A percentile compares a stretch with the other conserved stretches of the same genome.
phyloP scores from a whole-genome alignment of 1,140 invertebrate species.

The Brachionus rubens region DNA sequence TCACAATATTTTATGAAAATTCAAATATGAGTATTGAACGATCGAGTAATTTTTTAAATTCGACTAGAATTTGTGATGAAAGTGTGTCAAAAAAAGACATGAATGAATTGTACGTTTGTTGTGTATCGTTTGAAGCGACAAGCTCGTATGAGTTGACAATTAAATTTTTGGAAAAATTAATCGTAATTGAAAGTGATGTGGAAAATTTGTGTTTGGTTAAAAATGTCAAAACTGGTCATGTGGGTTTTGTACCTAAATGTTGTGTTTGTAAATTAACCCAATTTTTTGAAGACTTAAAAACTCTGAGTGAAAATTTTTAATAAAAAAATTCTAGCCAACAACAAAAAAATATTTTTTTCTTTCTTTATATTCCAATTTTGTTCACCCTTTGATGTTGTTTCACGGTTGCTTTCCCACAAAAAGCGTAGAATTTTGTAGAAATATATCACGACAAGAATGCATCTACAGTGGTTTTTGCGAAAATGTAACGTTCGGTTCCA shows the following conservation, averaged over 20 bases:
- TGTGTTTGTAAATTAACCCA: background rate
- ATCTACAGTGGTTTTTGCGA: too few relatives aligned
- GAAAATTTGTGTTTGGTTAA: background rate
- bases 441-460: too few relatives aligned
- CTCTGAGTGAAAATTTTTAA: background rate
- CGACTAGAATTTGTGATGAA: too few relatives aligned
- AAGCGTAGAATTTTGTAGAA: too few relatives aligned
- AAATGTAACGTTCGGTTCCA: too few relatives aligned
- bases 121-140: background rate
- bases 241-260: slow-evolving; percentile 10
- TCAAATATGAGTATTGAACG: too few relatives aligned
- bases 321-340: background rate
- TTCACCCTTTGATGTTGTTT: background rate
- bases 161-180: slow-evolving; percentile 2
- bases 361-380: background rate
- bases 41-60: too few relatives aligned
- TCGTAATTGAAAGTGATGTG: background rate
- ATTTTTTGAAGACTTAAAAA: background rate
- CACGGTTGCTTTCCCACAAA: too few relatives aligned
- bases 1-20: too few relatives aligned
- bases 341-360: background rate
- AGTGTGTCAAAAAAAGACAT: too few relatives aligned
- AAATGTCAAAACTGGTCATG: background rate
- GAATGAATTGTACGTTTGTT: background rate
- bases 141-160: background rate